phyloP scores from a whole-genome alignment of 2,888 invertebrate genomes.

The Lochmaea capreae region DNA sequence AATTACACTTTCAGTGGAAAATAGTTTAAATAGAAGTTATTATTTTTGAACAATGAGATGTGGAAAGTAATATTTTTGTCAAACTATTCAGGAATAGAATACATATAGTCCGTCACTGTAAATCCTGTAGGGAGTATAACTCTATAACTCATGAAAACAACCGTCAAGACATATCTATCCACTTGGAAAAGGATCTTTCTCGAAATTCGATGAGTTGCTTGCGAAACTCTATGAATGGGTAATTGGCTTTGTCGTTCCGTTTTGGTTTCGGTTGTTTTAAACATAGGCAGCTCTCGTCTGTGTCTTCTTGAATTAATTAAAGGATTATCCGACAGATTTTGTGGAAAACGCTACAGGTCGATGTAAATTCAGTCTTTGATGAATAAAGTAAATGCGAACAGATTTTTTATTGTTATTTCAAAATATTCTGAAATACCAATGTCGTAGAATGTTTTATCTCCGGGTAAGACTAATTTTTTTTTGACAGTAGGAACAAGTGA shows the following conservation, averaged over 20 bases:
- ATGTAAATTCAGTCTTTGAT: slow-evolving; percentile 20
- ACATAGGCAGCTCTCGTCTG: slow-evolving; percentile 16
- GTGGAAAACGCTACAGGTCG: slow-evolving; percentile 18
- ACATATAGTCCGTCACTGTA: neutral
- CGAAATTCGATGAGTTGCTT: slow-evolving; percentile 8
- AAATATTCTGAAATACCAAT: neutral
- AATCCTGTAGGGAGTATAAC: neutral
- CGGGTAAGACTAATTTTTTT: too few relatives aligned
- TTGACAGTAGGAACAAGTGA: too few relatives aligned
- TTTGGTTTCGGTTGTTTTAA: slow-evolving; percentile 20
- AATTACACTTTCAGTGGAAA: too few relatives aligned
- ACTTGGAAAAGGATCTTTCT: slow-evolving; percentile 25
- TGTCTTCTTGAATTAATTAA: slow-evolving; percentile 33
- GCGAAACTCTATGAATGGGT: slow-evolving; percentile 43
- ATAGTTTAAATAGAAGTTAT: too few relatives aligned
- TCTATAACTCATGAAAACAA: neutral
- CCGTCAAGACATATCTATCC: slow-evolving; percentile 13
- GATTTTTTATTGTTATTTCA: neutral
- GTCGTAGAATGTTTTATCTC: too few relatives aligned
- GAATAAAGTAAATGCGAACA: neutral
- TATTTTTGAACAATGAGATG: too few relatives aligned
- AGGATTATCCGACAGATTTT: slow-evolving; percentile 33
- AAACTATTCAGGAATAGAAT: neutral
- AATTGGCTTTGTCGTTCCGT: slow-evolving; percentile 39
- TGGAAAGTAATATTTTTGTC: too few relatives aligned